Evolutionary conservation across 2,797 vertebrate genomes (phyloP).

Genomic region (Myotis myotis): DNA sequence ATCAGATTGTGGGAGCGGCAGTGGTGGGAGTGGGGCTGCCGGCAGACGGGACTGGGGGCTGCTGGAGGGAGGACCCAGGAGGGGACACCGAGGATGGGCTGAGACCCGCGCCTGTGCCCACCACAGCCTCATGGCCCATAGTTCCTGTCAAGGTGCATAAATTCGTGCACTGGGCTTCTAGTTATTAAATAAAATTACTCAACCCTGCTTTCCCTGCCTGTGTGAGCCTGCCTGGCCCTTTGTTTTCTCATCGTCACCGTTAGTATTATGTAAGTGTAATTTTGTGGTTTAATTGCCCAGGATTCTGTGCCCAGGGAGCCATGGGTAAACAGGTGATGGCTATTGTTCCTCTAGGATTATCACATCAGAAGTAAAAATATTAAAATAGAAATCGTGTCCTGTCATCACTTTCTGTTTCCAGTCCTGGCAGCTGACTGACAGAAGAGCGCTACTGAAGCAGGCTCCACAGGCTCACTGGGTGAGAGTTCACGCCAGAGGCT

Average conservation of each 20-base stretch:
- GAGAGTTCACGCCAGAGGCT: slow-evolving; percentile 80
- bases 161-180: too few species aligned
- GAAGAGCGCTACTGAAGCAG: slow-evolving; percentile 69
- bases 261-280: slow-evolving; percentile 71
- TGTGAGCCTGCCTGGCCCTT: background rate
- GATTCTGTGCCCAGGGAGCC: slow-evolving; percentile 63
- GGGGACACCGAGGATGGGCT: too few species aligned
- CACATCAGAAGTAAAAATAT: slow-evolving; percentile 81
- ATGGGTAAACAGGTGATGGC: slow-evolving; percentile 79
- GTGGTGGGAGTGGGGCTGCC: too few species aligned
- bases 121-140: too few species aligned
- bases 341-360: slow-evolving; percentile 76
- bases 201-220: background rate
- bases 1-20: too few species aligned
- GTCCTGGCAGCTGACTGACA: slow-evolving; percentile 80
- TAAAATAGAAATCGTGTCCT: slow-evolving; percentile 81
- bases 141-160: too few species aligned
- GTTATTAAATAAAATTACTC: background rate
- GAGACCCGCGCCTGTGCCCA: too few species aligned
- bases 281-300: slow-evolving; percentile 78
- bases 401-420: slow-evolving; percentile 79
- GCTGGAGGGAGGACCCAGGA: too few species aligned
- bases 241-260: slow-evolving; percentile 57
- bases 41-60: too few species aligned
- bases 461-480: slow-evolving; percentile 71